Conservation (phyloP, 2,888 invertebrate species). For the Epinotia ramella region DNA sequence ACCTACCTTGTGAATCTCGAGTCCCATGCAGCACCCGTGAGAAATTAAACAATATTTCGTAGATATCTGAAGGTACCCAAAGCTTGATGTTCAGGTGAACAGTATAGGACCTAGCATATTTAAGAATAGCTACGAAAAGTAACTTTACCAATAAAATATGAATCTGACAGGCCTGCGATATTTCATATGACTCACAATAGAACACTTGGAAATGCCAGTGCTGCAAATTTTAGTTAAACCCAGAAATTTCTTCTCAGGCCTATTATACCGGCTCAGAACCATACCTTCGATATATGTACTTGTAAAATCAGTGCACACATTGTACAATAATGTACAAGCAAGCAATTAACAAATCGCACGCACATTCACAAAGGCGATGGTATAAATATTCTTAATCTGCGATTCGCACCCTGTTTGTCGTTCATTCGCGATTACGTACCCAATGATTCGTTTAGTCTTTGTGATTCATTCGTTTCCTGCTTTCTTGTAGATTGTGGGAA, state of each 20-base stretch:
- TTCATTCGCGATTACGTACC: constrained; percentile 73
- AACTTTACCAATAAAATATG: not conserved
- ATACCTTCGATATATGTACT: constrained; percentile 33
- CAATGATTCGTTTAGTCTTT: constrained; percentile 67
- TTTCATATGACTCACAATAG: not conserved
- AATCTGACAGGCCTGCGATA: not conserved
- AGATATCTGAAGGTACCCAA: no score
- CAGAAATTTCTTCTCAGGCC: constrained; percentile 29
- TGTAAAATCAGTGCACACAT: constrained; percentile 33
- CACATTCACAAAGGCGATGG: constrained; percentile 68
- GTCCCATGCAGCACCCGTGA: no score
- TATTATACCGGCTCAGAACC: constrained; percentile 25
- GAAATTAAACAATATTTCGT: no score
- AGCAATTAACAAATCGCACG: constrained; percentile 63
- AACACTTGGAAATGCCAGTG: not conserved
- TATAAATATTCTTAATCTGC: constrained; percentile 78
- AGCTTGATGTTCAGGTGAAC: no score
- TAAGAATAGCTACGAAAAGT: not conserved
- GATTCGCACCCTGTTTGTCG: constrained; percentile 70
- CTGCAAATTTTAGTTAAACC: constrained; percentile 1
- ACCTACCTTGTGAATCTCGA: no score
- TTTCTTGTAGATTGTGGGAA: constrained; percentile 78
- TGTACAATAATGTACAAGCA: constrained; percentile 49
- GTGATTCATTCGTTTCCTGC: constrained; percentile 70
- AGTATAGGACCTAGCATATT: no score